phyloP scores from a whole-genome alignment of 1,140 invertebrate species.

The Microplitis mediator region DNA sequence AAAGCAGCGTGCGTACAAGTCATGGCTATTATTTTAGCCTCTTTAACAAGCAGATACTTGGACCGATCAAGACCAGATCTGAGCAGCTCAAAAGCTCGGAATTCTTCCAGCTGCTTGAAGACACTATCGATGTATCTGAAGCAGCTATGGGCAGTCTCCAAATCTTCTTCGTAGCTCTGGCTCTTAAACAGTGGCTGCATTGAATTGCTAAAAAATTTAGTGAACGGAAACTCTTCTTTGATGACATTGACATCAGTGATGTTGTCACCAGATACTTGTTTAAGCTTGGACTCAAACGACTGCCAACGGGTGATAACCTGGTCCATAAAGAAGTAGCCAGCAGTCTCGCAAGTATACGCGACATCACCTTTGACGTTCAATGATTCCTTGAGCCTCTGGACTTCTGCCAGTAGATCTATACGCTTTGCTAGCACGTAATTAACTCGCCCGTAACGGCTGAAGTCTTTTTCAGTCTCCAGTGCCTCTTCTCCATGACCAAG shows the following conservation, averaged over 20 bases:
- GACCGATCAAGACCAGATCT: constrained; percentile 93
- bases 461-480: constrained; percentile 98
- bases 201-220: constrained; percentile 89
- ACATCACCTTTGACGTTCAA: constrained; percentile 88
- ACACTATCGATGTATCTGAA: constrained; percentile 95
- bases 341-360: constrained; percentile 98
- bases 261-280: constrained; percentile 57
- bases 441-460: constrained; percentile 96
- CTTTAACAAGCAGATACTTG: constrained; percentile 96
- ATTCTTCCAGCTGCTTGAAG: constrained; percentile 97
- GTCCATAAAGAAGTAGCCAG: constrained; percentile 89
- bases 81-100: constrained; percentile 95
- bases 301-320: constrained; percentile 91
- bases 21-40: constrained; percentile 99
- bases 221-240: constrained; percentile 88
- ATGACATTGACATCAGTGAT: constrained; percentile 48
- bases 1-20: constrained; percentile 99
- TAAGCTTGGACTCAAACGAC: constrained; percentile 74
- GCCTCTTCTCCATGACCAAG: constrained; percentile 99
- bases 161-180: constrained; percentile 80
- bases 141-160: constrained; percentile 91
- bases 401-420: constrained; percentile 87
- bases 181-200: constrained; percentile 91
- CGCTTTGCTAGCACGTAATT: constrained; percentile 97
- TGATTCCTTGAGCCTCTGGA: constrained; percentile 83